Base-by-base conservation (phyloP, 2,797 vertebrate genomes). In the Sebastes reedi region DNA sequence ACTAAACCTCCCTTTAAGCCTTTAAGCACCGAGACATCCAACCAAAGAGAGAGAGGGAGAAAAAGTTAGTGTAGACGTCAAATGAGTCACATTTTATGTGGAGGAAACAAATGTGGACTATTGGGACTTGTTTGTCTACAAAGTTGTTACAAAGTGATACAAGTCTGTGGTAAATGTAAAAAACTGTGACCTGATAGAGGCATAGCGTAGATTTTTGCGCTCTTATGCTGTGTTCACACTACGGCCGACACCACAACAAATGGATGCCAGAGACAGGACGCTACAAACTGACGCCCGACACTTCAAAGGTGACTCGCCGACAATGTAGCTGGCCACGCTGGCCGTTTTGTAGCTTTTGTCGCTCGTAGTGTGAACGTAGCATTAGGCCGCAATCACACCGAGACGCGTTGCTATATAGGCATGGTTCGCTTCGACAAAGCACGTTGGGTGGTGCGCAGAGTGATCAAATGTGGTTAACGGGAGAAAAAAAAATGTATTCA, bases 1-100 rank as follows among this genome's bases (percentile, higher is more conserved):
- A 67, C 30, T 73, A 87, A 91, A 82, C 46, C 84, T 67, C n/a
- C 29, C 20, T 11, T 52, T 39, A 89, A 88, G 82, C 82, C 64
- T 82, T 79, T 82, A 82, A 85, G 84, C 76, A 73, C 11, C 56
- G 66, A 77, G 61, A 46, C 67, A 79, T 73, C 56, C 79, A 70
- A 29, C n/a, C 10, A 67, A 54, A 39, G 36, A 39, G 36, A 39
- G 81, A 87, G 71, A 34, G 69, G 72, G 58, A 80, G 70, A 72
- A 46, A 24, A 39, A 72, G 24, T 18, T 72, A 46, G 32, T 32
- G n/a, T 13, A 80, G 22, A 67, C 25, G 42, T 46, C 42, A 46
- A 46, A 46, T 46, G 42, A 46, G 42, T 52, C 50, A 52, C 8
- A 39, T 14, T 52, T 52, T n/a, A 52, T n/a, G 8, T 52, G 0